Conservation (phyloP, 2,113 vertebrate species). For the Marcusenius ussheri region DNA sequence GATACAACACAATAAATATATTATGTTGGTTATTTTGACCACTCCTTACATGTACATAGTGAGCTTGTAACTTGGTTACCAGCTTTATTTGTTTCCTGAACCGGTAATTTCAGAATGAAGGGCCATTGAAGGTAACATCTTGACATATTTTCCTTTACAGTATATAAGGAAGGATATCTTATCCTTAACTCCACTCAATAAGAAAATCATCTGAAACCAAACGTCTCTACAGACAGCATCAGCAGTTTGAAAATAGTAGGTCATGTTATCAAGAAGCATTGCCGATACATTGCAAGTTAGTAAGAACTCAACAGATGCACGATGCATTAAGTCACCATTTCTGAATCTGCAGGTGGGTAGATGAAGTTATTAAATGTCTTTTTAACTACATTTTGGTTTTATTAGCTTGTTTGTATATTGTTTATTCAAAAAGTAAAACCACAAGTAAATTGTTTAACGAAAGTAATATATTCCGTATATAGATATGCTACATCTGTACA, state of each 20-base stretch:
- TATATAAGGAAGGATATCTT: too few relatives aligned
- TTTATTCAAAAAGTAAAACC: not conserved
- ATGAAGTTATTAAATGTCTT: not conserved
- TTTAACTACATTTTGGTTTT: not conserved
- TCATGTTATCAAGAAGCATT: not conserved
- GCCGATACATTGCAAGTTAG: not conserved
- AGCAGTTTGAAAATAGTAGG: not conserved
- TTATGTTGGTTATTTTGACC: too few relatives aligned
- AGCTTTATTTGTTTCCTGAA: too few relatives aligned
- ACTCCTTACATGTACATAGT: too few relatives aligned
- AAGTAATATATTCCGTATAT: not conserved
- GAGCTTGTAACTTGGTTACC: too few relatives aligned
- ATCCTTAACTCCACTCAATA: too few relatives aligned
- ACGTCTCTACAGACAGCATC: too few relatives aligned
- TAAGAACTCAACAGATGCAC: not conserved
- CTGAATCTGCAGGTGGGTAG: not conserved
- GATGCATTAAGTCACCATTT: not conserved
- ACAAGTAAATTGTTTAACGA: not conserved
- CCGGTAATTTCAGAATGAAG: too few relatives aligned
- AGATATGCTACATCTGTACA: not conserved
- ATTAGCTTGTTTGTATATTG: not conserved
- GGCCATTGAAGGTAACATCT: too few relatives aligned
- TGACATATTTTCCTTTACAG: too few relatives aligned
- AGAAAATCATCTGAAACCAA: too few relatives aligned
- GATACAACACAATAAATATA: too few relatives aligned